These are phyloP conservation scores for Neuroscelio doddi DNA, from an alignment of 2,888 invertebrate genomes.

Conservation along the genomic window DNA sequence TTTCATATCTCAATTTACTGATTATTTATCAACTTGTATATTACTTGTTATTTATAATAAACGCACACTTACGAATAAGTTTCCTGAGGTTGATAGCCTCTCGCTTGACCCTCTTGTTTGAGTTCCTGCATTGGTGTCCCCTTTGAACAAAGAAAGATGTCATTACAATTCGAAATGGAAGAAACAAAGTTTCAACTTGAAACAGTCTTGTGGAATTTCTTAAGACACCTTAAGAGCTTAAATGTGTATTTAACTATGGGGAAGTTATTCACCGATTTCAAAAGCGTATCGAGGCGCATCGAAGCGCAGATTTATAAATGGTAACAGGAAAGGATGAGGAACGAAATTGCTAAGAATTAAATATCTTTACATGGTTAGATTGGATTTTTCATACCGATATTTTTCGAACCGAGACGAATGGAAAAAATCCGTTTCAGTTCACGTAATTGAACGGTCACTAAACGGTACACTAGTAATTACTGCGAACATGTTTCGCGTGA, in stretches of 20 bases:
- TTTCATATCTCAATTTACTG: too few relatives aligned
- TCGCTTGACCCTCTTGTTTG: constrained; percentile 60
- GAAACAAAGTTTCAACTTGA: constrained; percentile 4
- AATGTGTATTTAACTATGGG: constrained; percentile 25
- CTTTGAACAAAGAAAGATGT: constrained; percentile 57
- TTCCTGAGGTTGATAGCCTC: constrained; percentile 61
- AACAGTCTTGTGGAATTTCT: background rate
- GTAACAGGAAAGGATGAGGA: constrained; percentile 28
- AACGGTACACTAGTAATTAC: constrained; percentile 25
- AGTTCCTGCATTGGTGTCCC: constrained; percentile 62
- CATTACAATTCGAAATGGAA: background rate
- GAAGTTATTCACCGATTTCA: constrained; percentile 30
- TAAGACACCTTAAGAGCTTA: constrained; percentile 13
- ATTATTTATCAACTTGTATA: too few relatives aligned
- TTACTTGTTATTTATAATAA: too few relatives aligned
- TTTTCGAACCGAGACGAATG: constrained; percentile 34
- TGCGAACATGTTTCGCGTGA: background rate
- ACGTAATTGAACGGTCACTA: constrained; percentile 18
- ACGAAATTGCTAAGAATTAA: constrained; percentile 36
- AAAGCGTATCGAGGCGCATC: constrained; percentile 50
- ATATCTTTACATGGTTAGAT: constrained; percentile 15
- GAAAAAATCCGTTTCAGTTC: constrained; percentile 4
- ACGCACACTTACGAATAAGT: constrained; percentile 64
- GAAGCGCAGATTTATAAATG: constrained; percentile 45
- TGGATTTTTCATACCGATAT: constrained; percentile 22